Conservation (phyloP, 2,888 invertebrate genomes). For the Eristalis arbustorum region DNA sequence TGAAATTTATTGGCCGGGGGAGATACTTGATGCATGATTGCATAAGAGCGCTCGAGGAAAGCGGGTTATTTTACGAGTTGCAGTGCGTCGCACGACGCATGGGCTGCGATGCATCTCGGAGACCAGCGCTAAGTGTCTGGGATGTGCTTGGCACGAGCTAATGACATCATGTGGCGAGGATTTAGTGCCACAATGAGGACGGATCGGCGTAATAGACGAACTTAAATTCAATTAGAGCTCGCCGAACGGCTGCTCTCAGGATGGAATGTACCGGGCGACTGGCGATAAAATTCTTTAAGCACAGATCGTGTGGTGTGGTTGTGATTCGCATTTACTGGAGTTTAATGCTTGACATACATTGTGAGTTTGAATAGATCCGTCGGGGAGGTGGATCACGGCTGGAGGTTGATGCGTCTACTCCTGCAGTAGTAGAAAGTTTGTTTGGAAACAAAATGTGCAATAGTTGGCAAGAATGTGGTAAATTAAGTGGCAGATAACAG, state of each 20-base stretch:
- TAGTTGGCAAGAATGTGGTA: no score
- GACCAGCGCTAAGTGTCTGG: background rate
- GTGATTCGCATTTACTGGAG: background rate
- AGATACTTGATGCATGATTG: conserved; percentile 35
- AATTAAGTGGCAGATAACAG: no score
- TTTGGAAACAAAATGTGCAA: no score
- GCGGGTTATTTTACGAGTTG: conserved; percentile 37
- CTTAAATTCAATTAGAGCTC: conserved; percentile 50
- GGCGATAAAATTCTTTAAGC: background rate
- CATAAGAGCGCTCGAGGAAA: conserved; percentile 29
- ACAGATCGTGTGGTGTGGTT: background rate
- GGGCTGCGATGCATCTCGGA: background rate
- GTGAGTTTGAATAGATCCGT: no score
- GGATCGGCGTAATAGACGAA: conserved; percentile 21
- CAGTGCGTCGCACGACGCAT: background rate
- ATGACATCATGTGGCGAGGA: conserved; percentile 57
- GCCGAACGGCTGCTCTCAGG: conserved; percentile 22
- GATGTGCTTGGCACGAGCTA: conserved; percentile 59
- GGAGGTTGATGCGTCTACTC: no score
- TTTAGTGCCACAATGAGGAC: conserved; percentile 12
- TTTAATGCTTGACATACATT: background rate
- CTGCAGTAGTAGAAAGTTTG: no score
- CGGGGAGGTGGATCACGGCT: no score
- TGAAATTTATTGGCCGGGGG: conserved; percentile 49
- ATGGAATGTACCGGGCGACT: background rate